Percentiles rank a stretch among this genome's conserved stretches.
Conservation (phyloP, 2,888 invertebrate species). For the Rhorus exstirpatorius region DNA sequence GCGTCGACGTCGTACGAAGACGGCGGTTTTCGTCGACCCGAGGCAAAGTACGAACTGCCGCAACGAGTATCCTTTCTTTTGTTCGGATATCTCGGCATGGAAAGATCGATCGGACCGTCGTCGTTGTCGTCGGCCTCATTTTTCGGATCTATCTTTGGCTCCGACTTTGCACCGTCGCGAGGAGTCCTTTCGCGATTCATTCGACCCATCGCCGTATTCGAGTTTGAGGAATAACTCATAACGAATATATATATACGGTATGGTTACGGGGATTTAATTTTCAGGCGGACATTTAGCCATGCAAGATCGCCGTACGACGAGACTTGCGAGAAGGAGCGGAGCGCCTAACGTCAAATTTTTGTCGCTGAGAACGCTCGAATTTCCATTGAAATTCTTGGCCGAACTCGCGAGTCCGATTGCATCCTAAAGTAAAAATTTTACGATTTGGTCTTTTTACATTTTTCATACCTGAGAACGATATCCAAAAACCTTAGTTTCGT, state of each 20-base stretch:
- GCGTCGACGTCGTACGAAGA: conserved; percentile 79
- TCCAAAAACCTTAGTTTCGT: no score
- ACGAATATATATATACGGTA: no score
- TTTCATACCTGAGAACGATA: no score
- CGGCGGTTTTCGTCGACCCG: conserved; percentile 35
- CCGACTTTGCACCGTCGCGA: conserved; percentile 16
- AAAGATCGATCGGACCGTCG: conserved; percentile 59
- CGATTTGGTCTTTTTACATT: no score
- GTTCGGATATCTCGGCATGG: conserved; percentile 64
- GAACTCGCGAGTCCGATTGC: neutral
- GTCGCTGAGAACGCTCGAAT: neutral
- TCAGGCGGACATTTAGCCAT: conserved; percentile 7
- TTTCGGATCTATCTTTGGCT: conserved; percentile 35
- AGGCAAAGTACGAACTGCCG: conserved; percentile 46
- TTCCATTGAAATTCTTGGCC: neutral
- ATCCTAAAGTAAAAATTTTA: neutral
- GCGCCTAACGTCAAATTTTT: neutral
- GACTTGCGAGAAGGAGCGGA: neutral
- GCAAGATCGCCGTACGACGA: neutral
- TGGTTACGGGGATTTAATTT: neutral
- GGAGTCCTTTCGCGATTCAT: conserved; percentile 45
- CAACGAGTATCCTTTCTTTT: neutral
- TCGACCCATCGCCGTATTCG: conserved; percentile 56
- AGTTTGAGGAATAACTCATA: conserved; percentile 64
- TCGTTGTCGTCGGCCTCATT: no score